These are phyloP conservation scores for Agonopterix alstromeriana DNA, from an alignment of 2,888 invertebrate genomes.

Conservation along the genomic window DNA sequence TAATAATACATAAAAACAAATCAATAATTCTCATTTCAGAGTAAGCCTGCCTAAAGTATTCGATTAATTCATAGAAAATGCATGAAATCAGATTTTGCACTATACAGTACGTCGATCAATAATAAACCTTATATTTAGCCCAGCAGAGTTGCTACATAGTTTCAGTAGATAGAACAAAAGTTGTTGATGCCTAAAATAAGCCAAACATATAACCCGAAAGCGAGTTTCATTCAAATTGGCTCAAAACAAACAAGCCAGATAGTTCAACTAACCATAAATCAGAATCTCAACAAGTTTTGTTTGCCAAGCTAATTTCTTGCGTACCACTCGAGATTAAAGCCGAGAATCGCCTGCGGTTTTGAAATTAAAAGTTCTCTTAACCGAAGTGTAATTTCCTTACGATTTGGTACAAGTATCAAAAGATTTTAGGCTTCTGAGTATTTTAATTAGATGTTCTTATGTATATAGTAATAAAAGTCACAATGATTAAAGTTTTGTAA, in stretches of 20 bases:
- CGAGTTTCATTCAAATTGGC: constrained; percentile 43
- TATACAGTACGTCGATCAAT: too few species aligned
- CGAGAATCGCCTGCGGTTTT: constrained; percentile 28
- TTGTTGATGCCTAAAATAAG: constrained; percentile 1
- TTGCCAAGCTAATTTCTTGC: neutral
- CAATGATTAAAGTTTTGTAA: too few species aligned
- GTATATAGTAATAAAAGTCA: too few species aligned
- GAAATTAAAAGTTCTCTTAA: constrained; percentile 41
- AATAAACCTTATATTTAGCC: too few species aligned
- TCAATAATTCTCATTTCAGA: too few species aligned
- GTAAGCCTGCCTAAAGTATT: too few species aligned
- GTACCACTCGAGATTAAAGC: constrained; percentile 22
- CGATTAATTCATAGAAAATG: too few species aligned
- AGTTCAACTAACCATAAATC: constrained; percentile 46
- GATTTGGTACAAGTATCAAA: constrained; percentile 17
- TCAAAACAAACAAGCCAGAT: constrained; percentile 41
- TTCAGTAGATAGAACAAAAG: too few species aligned
- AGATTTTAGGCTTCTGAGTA: neutral
- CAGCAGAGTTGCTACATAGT: too few species aligned
- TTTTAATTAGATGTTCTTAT: too few species aligned
- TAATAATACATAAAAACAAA: too few species aligned
- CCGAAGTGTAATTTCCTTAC: constrained; percentile 43
- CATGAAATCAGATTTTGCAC: too few species aligned
- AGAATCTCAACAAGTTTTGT: constrained; percentile 17
- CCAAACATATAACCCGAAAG: constrained; percentile 6